Evolutionary conservation across 2,797 vertebrate genomes (phyloP), one percentile per base, ranked within the genome.

Genomic region (Saguinus oedipus): DNA sequence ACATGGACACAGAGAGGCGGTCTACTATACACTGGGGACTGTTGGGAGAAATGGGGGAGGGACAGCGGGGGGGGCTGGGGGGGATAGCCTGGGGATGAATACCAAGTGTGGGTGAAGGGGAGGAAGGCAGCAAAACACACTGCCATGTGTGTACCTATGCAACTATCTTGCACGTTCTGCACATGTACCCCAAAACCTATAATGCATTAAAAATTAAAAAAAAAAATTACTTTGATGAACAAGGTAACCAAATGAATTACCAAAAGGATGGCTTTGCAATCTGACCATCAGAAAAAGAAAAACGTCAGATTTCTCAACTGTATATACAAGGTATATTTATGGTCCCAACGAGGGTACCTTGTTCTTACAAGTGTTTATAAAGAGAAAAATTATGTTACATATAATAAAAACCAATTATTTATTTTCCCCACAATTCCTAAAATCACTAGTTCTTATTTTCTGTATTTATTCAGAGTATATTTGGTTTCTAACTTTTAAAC

Each of bases 261-360:
- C 82, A 36, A 98, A 96, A 93, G 44, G 17, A 88, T 74, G 42
- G 88, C 68, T 95, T 96, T 96, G 5, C 14, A 90, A 36, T 80
- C 42, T 83, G 44, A 78, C 10, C 85, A 57, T 93, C 22, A 95
- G n/a, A 90, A 27, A 74, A 33, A 95, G 91, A 87, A 61, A 97
- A 83, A 30, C 79, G 12, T 79, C 15, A 90, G 46, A 88, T 96
- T 96, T 97, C 64, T 96, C 39, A 36, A 70, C 39, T 96, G 75
- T 24, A 44, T 72, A 81, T 68, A 88, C 95, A 44, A 97, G 85
- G 15, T 90, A 70, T 72, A 6, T 88, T 94, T 94, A 75, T 1
- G 7, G 87, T 50, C 90, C 42, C 95, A 72, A 26, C 57, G 97
- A 94, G 15, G 2, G 64, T 50, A 50, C 42, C 93, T 75, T 89